These are phyloP conservation scores for Bombycilla garrulus DNA, from an alignment of 2,113 vertebrate species.

Conservation along the genomic window DNA sequence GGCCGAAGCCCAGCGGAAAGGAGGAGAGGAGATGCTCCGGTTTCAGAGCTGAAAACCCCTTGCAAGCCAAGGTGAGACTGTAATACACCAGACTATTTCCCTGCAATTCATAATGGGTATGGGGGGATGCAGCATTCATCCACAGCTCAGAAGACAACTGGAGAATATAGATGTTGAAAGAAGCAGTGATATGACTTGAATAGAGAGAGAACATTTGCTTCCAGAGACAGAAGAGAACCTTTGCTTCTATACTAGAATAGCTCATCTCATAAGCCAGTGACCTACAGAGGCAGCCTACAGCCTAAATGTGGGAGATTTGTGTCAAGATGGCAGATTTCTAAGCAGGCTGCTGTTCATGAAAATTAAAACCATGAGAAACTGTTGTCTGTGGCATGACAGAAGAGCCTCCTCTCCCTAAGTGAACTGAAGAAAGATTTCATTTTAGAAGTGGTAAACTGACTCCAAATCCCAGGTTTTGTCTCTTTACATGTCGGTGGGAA, in stretches of 20 bases:
- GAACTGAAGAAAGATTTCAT: not conserved
- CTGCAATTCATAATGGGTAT: not conserved
- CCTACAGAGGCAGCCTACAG: not conserved
- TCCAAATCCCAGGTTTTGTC: not conserved
- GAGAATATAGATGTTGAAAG: not conserved
- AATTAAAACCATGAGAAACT: not conserved
- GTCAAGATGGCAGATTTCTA: not conserved
- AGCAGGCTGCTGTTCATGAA: not conserved
- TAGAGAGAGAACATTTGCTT: not conserved
- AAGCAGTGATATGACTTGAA: not conserved
- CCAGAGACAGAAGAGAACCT: not conserved
- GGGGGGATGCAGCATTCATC: not conserved
- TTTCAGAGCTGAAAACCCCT: not conserved
- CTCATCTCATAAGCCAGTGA: not conserved
- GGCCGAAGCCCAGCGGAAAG: not conserved
- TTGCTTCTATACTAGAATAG: not conserved
- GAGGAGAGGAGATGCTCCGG: not conserved
- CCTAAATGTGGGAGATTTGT: not conserved
- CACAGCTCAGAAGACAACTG: not conserved
- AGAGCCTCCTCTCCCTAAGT: not conserved
- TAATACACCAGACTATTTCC: not conserved
- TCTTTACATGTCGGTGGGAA: rapidly evolving
- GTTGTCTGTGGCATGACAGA: not conserved
- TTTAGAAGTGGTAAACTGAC: not conserved
- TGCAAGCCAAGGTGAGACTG: not conserved